Evolutionary conservation across 1,140 invertebrate genomes (phyloP), one percentile per base, ranked within the genome.

Genomic region (Choristoneura fumiferana): DNA sequence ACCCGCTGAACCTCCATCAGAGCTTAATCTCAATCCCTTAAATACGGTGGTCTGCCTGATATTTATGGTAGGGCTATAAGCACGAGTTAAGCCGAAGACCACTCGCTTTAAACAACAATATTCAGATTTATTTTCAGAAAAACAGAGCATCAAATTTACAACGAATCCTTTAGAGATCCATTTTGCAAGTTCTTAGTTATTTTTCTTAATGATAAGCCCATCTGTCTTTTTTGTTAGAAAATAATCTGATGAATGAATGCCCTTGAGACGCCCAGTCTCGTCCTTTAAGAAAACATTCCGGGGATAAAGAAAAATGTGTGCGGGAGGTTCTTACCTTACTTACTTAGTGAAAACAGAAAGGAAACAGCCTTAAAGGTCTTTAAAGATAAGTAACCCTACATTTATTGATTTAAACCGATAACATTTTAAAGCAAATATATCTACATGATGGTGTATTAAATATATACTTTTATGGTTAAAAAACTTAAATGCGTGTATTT

Each of bases 41-140:
- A 87, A 85, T 78, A 79, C 79, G 76, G 67, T 77, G 71, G 72
- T 73, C 80, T 76, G 71, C 73, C 81, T 76, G 73, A 84, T 84
- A 87, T 87, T 86, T 87, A 87, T 84, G 73, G 80, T 68, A 74
- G 70, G 76, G 76, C 81, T 85, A 83, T 84, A 80, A 78, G 76
- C 73, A 74, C 63, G 73, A 69, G 65, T 71, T 75, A 81, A 75
- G 69, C 66, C 73, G 61, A 62, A 66, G 70, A 69, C 70, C 66
- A 62, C 58, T 69, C 66, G 69, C 73, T 49, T 49, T 49, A 12
- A 49, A 49, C 69, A 60, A 59, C 53, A 64, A 73, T 64, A 67
- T 71, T 72, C 63, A 60, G 61, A 67, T 67, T 65, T 45, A 57
- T 49, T 65, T 63, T 40, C 10, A 45, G 15, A 4, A 45, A 22